Percentiles rank a stretch among this genome's conserved stretches.
phyloP scores from a whole-genome alignment of 2,113 vertebrate species.

The Prunella himalayana region DNA sequence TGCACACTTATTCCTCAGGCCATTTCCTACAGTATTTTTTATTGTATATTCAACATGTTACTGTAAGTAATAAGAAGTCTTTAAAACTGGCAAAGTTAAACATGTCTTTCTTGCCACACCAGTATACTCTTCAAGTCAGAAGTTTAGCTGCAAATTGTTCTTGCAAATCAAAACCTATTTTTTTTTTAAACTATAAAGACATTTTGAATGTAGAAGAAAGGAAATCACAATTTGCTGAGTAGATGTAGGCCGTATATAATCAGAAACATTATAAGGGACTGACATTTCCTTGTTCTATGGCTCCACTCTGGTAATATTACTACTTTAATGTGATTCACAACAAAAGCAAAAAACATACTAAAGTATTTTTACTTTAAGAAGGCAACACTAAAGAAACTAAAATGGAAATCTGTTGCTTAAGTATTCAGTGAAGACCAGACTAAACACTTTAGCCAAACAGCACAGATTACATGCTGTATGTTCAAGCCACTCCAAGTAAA shows the following conservation, averaged over 20 bases:
- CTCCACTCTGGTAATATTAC: neutral
- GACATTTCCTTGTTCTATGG: neutral
- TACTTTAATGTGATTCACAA: neutral
- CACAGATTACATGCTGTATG: slow-evolving; percentile 20
- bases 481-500: slow-evolving; percentile 11
- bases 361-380: slow-evolving; percentile 6
- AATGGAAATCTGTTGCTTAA: slow-evolving; percentile 22
- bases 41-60: neutral
- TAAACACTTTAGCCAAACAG: slow-evolving; percentile 3
- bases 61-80: neutral
- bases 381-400: neutral
- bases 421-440: neutral
- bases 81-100: neutral
- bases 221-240: neutral
- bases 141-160: neutral
- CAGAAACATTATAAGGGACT: neutral
- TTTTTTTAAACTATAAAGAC: neutral
- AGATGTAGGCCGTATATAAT: neutral
- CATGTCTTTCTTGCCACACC: neutral
- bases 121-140: neutral
- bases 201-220: neutral
- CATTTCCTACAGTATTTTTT: neutral
- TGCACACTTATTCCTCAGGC: neutral
- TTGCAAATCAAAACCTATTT: neutral
- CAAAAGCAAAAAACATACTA: neutral